Evolutionary conservation across 1,140 invertebrate species (phyloP), one percentile per base, ranked within the genome.

Genomic region (Olivierus martensii): DNA sequence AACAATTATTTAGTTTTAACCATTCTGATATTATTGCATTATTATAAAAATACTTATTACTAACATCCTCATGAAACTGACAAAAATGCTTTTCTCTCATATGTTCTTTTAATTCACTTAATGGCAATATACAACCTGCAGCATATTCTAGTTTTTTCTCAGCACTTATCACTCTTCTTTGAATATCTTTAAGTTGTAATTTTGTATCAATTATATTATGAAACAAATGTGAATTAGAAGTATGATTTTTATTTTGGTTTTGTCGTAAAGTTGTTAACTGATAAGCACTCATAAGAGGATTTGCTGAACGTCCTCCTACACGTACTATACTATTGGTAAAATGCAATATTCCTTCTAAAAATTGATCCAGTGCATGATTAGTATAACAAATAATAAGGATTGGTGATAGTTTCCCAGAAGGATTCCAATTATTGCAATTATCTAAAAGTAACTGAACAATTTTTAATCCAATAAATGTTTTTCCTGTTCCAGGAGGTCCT

Each of bases 311-410:
- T 10, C 78, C 77, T 5, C 87, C 87, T 56, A 90, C 75, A 22
- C 87, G 73, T n/a, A 84, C 70, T 51, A 89, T 71, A 6, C 64
- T 65, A 1, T 58, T 46, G 7, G 63, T 67, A 28, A 62, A 65
- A 15, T 64, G 51, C 9, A 76, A 61, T 6, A 85, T 71, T 18
- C 79, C 82, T 66, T 86, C 78, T 15, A 92, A 66, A 70, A 92
- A 90, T 65, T 91, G 85, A 71, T 92, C 87, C 3, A 92, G 65
- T 1, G 87, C 86, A 67, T 90, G 84, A 64, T 91, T 92, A 1
- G 86, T 89, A 59, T 80, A 88, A 62, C 84, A 86, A 18, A 91
- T 77, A 10, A 91, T 71, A 2, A 91, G 66, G 49, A 91, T 79
- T 5, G 82, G 80, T 11, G 17, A 42, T 17, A 34, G 3, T 36